phyloP scores from a whole-genome alignment of 2,888 invertebrate species.

The Muscina levida region DNA sequence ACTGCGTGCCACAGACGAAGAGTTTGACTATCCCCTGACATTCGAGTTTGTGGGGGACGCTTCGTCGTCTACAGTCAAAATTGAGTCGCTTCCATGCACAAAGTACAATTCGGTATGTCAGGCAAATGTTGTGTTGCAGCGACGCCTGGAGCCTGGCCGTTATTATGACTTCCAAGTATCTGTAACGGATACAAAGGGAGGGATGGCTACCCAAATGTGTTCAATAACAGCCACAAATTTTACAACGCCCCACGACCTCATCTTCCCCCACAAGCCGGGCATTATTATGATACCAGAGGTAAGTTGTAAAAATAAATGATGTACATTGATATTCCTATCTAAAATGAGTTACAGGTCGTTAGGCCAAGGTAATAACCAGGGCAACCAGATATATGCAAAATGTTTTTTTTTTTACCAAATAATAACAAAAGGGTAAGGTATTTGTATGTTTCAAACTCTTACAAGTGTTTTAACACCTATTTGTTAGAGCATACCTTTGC shows the following conservation, averaged over 20 bases:
- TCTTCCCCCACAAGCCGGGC: constrained; percentile 90
- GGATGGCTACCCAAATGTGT: constrained; percentile 87
- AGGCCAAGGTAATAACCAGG: too few species aligned
- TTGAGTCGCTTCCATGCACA: constrained; percentile 91
- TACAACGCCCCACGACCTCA: constrained; percentile 89
- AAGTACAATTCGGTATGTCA: constrained; percentile 93
- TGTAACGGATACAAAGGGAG: constrained; percentile 88
- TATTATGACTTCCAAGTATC: constrained; percentile 90
- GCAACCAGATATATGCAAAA: too few species aligned
- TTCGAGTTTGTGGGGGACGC: constrained; percentile 90
- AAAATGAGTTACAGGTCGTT: too few species aligned
- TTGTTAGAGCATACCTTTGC: too few species aligned
- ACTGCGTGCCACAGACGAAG: constrained; percentile 91
- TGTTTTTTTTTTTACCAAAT: too few species aligned
- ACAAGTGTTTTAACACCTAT: too few species aligned
- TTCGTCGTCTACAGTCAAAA: constrained; percentile 87
- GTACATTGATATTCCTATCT: too few species aligned
- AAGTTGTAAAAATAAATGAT: constrained; percentile 73
- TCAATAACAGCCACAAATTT: constrained; percentile 92
- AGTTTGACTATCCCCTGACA: constrained; percentile 91
- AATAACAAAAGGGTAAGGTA: too few species aligned
- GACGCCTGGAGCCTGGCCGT: constrained; percentile 89
- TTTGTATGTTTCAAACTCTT: too few species aligned
- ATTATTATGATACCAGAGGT: constrained; percentile 89
- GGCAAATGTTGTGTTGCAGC: constrained; percentile 90